Percentiles rank a stretch among this genome's conserved stretches.
Conservation (phyloP, 2,888 invertebrate species). For the Slavum lentiscoides region DNA sequence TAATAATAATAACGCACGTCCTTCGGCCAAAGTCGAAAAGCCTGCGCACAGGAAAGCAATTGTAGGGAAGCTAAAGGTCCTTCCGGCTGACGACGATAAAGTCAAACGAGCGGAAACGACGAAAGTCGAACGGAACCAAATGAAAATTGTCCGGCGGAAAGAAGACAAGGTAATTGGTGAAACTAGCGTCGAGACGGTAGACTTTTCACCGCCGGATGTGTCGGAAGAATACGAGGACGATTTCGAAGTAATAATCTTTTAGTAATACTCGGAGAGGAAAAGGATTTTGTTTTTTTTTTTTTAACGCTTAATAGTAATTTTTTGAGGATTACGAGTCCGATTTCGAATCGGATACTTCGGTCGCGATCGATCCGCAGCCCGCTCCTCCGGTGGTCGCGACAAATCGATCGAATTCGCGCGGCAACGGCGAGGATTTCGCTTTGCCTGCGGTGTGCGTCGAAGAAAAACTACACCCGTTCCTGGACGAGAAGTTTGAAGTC, state of each 20-base stretch:
- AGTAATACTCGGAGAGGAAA: too few species aligned
- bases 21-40: background rate
- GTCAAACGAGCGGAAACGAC: background rate
- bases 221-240: conserved; percentile 61
- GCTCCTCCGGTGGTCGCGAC: background rate
- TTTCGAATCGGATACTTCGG: conserved; percentile 60
- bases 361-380: too few species aligned
- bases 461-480: conserved; percentile 40
- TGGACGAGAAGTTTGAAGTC: conserved; percentile 38
- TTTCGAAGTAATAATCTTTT: conserved; percentile 60
- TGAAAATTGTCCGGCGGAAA: background rate
- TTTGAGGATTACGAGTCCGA: conserved; percentile 64
- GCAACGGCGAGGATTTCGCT: background rate
- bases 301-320: background rate
- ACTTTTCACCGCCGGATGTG: background rate
- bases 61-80: background rate
- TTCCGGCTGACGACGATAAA: background rate
- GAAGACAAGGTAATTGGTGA: background rate
- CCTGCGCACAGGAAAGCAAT: background rate
- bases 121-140: background rate
- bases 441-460: conserved; percentile 30
- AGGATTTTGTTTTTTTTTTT: too few species aligned
- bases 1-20: background rate
- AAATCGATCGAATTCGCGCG: background rate
- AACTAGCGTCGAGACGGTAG: background rate